Base-by-base conservation (phyloP, 2,113 vertebrate genomes). In the Capricornis sumatraensis region DNA sequence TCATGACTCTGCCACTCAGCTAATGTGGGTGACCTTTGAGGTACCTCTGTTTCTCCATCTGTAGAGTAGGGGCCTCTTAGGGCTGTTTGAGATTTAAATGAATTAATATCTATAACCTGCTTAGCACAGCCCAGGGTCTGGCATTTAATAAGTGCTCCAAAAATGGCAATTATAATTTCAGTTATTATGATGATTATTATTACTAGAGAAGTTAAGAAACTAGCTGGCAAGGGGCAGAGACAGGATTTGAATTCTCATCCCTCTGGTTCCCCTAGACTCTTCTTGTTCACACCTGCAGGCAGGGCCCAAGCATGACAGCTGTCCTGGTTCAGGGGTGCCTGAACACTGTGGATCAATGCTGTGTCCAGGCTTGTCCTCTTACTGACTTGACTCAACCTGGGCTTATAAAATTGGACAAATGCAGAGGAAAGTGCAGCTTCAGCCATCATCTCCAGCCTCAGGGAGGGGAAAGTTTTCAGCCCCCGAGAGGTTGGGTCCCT, bases 311-410 rank as follows among this genome's bases (percentile, higher is more conserved):
- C 30, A 57, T 9, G 7, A 21, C 15, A 9, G 55, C 57, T 47
- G 52, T 58, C 27, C 74, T n/a, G 55, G 89, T 78, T 93, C 87
- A 36, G 43, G 3, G 30, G n/a, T 9, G 6, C 27, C 0, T 4
- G 52, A 27, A 43, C 8, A 21, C 43, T 0, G 4, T 4, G 67
- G 60, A 50, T 13, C 12, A 1, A 11, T 1, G 25, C 85, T 16
- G 0, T 9, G 9, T 40, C 7, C 53, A 83, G 43, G 94, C 33
- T 50, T 19, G n/a, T 9, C 10, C 8, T 21, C 13, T 74, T 8
- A 33, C 0, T 23, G 50, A 50, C 64, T 2, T 3, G 17, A 36
- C 25, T 52, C 50, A 15, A 2, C 19, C 57, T n/a, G 90, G 74
- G 28, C 21, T 47, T 3, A 28, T 8, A 71, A 78, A 40, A 50